Conservation (phyloP, 2,797 vertebrate species). For the Arctocebus calabarensis region DNA sequence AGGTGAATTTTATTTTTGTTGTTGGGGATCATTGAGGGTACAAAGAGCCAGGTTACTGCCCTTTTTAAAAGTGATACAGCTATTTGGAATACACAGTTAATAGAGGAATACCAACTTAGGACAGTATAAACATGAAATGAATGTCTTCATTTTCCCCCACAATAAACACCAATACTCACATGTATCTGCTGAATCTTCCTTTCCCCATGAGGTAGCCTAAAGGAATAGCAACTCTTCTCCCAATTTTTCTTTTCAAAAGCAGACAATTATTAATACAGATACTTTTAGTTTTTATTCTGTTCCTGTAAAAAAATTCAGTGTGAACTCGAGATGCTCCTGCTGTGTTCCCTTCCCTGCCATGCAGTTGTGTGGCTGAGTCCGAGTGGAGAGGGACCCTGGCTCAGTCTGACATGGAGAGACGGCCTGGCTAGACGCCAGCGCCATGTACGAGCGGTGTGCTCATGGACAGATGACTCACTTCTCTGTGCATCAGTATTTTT, state of each 20-base stretch:
- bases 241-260: neutral
- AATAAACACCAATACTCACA: neutral
- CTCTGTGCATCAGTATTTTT: neutral
- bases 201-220: neutral
- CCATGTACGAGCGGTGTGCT: neutral
- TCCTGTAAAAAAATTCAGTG: neutral
- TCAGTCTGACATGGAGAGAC: neutral
- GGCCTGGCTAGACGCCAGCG: neutral
- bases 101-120: neutral
- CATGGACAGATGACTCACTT: neutral
- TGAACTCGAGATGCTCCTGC: neutral
- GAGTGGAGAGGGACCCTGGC: neutral
- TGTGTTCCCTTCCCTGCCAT: accelerated
- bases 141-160: neutral
- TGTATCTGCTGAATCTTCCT: neutral
- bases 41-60: neutral
- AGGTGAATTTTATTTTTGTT: too few species aligned
- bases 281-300: constrained; percentile 29
- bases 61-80: neutral
- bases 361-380: neutral
- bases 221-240: neutral
- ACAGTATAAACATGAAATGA: neutral
- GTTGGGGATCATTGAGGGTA: too few species aligned
- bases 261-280: neutral
- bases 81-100: neutral